Conservation (phyloP, 2,888 invertebrate genomes). For the Cylloceria caligata region DNA sequence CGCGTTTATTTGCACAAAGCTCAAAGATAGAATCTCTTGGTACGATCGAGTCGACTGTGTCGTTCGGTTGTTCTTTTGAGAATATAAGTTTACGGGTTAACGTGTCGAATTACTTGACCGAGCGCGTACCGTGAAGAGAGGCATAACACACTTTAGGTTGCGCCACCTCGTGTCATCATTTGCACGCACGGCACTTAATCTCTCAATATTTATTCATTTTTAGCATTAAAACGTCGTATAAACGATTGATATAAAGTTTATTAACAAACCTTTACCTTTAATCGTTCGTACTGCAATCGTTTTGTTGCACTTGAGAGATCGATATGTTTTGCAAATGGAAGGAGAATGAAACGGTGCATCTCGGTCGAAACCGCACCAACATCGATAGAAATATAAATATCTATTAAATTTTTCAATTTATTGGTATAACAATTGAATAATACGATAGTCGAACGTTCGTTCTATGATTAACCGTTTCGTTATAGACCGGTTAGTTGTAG, state of each 20-base stretch:
- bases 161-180: conserved; percentile 2
- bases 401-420: not conserved
- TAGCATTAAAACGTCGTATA: not conserved
- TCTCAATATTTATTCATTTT: not conserved
- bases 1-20: not conserved
- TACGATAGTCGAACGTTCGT: not conserved
- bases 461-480: not conserved
- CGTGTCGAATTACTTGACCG: not conserved
- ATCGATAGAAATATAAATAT: not conserved
- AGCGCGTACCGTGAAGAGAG: conserved; percentile 76
- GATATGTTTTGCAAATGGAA: not conserved
- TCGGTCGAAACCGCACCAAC: not conserved
- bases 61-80: not conserved
- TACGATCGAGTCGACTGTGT: not conserved
- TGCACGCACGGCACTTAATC: not conserved
- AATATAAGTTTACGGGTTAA: not conserved
- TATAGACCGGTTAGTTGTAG: too few species aligned
- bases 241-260: not conserved
- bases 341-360: not conserved
- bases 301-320: not conserved
- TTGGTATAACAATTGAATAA: not conserved
- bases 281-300: not conserved
- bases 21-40: not conserved
- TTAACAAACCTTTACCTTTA: not conserved
- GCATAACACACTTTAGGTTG: conserved; percentile 73